Percentiles rank a stretch among this genome's conserved stretches.
Evolutionary conservation across 1,140 invertebrate species (phyloP).

Genomic region (Drosophila pruinosa): DNA sequence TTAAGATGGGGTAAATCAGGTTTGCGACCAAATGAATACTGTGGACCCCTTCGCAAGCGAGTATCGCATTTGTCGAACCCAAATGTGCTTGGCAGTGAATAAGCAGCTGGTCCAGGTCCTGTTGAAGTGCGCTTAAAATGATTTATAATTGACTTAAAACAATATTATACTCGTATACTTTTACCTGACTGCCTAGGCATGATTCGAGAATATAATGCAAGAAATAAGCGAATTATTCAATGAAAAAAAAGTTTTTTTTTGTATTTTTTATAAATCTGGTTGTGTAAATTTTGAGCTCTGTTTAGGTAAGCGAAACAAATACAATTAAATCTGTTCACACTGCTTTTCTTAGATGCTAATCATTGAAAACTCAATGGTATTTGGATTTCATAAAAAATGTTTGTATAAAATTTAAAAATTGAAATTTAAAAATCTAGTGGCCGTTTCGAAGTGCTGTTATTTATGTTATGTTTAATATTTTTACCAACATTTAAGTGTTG

Average conservation of each 20-base stretch:
- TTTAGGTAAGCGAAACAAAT: slow-evolving; percentile 2
- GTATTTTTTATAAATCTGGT: neutral
- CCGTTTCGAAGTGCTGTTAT: neutral
- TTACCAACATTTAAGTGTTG: neutral
- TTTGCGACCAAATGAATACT: slow-evolving; percentile 31
- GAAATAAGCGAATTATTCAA: neutral
- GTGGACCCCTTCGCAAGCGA: slow-evolving; percentile 16
- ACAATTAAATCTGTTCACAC: neutral
- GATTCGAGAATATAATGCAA: neutral
- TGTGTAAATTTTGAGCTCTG: slow-evolving; percentile 5
- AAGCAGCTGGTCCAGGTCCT: slow-evolving; percentile 41
- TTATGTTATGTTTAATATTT: neutral
- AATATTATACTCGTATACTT: neutral
- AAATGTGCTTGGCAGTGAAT: slow-evolving; percentile 30
- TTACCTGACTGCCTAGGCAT: slow-evolving; percentile 31
- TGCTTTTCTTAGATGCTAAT: neutral
- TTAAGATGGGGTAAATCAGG: slow-evolving; percentile 8
- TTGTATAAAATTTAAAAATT: neutral
- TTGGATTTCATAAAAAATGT: neutral
- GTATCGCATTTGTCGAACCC: slow-evolving; percentile 23
- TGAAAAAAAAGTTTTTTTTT: neutral
- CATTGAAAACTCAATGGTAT: neutral
- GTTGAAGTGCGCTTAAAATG: neutral
- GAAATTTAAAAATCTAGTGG: neutral
- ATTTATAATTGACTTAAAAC: neutral